Evolutionary conservation across 2,797 vertebrate species (phyloP), one percentile per base, ranked within the genome.

Genomic region (Halcyon chelicuti): DNA sequence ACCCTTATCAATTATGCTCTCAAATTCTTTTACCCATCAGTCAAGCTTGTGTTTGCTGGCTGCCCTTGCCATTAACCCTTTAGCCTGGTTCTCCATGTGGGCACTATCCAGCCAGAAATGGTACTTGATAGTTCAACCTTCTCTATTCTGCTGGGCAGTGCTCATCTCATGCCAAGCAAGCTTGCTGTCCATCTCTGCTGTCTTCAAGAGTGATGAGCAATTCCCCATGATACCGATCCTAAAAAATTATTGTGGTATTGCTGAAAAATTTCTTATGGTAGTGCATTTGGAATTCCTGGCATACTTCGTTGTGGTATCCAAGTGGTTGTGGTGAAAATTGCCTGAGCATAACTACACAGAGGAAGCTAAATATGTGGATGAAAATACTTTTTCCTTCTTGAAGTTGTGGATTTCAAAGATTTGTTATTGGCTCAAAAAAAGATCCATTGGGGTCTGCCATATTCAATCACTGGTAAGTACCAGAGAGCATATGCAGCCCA

Each of bases 1-100:
- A 5, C 4, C 15, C 35, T 37, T 5, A n/a, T 22, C 14, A 8
- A 0, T 13, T 7, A 9, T 1, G 16, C 5, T 44, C 31, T 33
- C 35, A 16, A 21, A 40, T 28, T 52, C 33, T 52, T 39, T 40
- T 11, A 19, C 7, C 26, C 22, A 20, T 46, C 57, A 47, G 18
- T 14, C 42, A n/a, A n/a, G 12, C 55, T 10, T 57, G n/a, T n/a
- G 22, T 42, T 73, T 86, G 37, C 12, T 39, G 42, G 73, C 44
- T 88, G 35, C 44, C 67, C 44, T 63, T 31, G n/a, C 40, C 4
- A 2, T 8, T 14, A 44, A 21, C 28, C 11, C 26, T 40, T 23
- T 77, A 65, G 31, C 22, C 40, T 33, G 40, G 15, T n/a, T 22
- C 31, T 18, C 40, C 1, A 4, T 1, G 23, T 22, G 22, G 39